Conservation (phyloP, 1,140 invertebrate genomes). For the Metopolophium dirhodum region DNA sequence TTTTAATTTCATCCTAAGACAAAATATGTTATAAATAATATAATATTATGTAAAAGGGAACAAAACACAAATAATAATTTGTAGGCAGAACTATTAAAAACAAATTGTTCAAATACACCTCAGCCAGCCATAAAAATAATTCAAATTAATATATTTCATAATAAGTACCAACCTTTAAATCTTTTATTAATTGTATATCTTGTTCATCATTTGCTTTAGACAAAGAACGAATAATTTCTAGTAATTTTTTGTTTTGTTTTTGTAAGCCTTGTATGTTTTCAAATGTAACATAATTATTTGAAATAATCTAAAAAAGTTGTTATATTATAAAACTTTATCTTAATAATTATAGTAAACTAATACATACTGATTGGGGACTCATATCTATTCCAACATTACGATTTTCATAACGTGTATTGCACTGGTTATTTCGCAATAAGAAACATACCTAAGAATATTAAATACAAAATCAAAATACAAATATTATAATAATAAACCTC, state of each 20-base stretch:
- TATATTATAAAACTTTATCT: not conserved
- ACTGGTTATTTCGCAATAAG: slow-evolving; percentile 40
- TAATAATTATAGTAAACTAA: not conserved
- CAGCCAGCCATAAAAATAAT: not conserved
- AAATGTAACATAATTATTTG: slow-evolving; percentile 54
- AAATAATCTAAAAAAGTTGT: slow-evolving; percentile 25
- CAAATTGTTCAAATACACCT: not conserved
- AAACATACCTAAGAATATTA: slow-evolving; percentile 37
- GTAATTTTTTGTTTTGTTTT: slow-evolving; percentile 46
- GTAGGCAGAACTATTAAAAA: not conserved
- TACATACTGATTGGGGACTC: slow-evolving; percentile 51
- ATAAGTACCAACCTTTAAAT: slow-evolving; percentile 20
- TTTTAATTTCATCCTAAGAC: slow-evolving; percentile 11
- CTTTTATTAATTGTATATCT: slow-evolving; percentile 32
- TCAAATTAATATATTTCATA: not conserved
- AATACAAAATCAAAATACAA: not conserved
- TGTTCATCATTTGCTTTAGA: slow-evolving; percentile 35
- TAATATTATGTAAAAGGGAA: not conserved
- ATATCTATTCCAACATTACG: slow-evolving; percentile 46
- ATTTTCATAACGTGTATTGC: slow-evolving; percentile 21
- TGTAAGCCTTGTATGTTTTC: slow-evolving; percentile 49
- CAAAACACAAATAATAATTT: not conserved
- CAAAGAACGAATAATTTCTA: slow-evolving; percentile 18
- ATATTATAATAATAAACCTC: not conserved
- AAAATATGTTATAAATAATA: not conserved